These are phyloP conservation scores for Epinephelus lanceolatus DNA, from an alignment of 2,113 vertebrate genomes.

Conservation along the genomic window DNA sequence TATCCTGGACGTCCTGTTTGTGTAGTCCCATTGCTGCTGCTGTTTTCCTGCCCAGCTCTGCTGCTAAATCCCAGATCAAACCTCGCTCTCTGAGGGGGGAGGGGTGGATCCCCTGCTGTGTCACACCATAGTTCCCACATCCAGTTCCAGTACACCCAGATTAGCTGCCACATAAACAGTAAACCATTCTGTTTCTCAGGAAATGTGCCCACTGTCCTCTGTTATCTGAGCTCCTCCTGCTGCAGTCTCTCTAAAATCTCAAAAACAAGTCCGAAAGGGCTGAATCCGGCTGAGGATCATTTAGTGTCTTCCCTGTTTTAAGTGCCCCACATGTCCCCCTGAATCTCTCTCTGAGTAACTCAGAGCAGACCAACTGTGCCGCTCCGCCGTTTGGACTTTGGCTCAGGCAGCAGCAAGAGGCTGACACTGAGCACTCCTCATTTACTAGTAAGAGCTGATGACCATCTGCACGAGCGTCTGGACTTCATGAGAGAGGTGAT, in stretches of 20 bases:
- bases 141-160: background rate
- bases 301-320: background rate
- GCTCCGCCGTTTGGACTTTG: slow-evolving; percentile 24
- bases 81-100: slow-evolving; percentile 8
- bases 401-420: slow-evolving; percentile 48
- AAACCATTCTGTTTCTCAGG: background rate
- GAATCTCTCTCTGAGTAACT: background rate
- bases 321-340: background rate
- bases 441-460: slow-evolving; percentile 43
- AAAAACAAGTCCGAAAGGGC: too few relatives aligned
- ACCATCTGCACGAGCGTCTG: slow-evolving; percentile 66
- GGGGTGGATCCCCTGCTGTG: background rate
- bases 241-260: background rate
- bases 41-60: slow-evolving; percentile 60
- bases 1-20: slow-evolving; percentile 76
- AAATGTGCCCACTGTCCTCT: background rate
- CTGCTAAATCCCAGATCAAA: slow-evolving; percentile 61
- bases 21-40: slow-evolving; percentile 50
- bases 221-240: background rate
- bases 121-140: slow-evolving; percentile 8
- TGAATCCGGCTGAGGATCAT: background rate
- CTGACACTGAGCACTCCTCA: slow-evolving; percentile 33
- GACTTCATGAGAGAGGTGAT: slow-evolving; percentile 54
- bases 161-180: background rate
- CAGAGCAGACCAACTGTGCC: background rate